Evolutionary conservation across 2,113 vertebrate genomes (phyloP).

Genomic region (Cyanoderma ruficeps): DNA sequence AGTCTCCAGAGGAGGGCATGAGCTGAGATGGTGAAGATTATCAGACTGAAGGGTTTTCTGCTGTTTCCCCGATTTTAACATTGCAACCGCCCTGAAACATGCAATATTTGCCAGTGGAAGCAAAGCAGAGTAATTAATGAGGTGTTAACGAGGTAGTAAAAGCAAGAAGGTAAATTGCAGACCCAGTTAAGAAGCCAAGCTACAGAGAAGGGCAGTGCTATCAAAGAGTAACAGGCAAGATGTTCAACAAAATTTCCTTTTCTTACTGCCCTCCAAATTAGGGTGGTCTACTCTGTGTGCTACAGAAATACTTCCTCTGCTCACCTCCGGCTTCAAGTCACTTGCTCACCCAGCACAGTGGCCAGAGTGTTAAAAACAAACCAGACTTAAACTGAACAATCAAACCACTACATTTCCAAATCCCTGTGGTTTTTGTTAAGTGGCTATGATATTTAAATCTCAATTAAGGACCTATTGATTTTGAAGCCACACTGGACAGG

Average conservation of each 20-base stretch:
- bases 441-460: neutral
- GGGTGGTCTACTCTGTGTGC: neutral
- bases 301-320: neutral
- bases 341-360: neutral
- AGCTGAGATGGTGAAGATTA: neutral
- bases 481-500: neutral
- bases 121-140: neutral
- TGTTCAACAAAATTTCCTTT: neutral
- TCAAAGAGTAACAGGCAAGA: neutral
- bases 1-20: neutral
- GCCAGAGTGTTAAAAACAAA: neutral
- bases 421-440: neutral
- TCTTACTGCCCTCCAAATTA: neutral
- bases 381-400: neutral
- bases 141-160: neutral
- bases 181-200: neutral
- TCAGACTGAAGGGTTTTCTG: neutral
- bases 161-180: neutral
- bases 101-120: neutral
- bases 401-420: neutral
- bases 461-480: neutral
- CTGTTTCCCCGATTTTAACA: neutral
- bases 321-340: neutral
- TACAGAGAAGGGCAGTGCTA: neutral
- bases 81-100: accelerated